Base-by-base conservation (phyloP, 2,797 vertebrate species). In the Pseudochaenichthys georgianus region DNA sequence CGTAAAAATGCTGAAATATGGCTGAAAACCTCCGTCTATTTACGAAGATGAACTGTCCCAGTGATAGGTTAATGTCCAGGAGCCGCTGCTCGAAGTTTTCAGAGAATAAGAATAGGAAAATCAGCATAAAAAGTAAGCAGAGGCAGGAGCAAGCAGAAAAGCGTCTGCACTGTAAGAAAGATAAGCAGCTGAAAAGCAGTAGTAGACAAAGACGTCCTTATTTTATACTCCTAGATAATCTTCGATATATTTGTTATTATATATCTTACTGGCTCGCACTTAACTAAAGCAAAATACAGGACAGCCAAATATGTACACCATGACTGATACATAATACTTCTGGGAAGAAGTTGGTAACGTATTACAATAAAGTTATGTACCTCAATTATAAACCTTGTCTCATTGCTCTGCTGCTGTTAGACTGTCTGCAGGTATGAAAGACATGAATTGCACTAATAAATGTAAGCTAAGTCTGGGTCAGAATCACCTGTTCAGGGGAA, bases 321-420 rank as follows among this genome's bases (percentile, higher is more conserved):
- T 31, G 34, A 38, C 34, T 43, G 21, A 43, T 19, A 31, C 12
- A 64, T 23, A 28, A 15, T 23, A 15, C 15, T 3, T 41, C 55
- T n/a, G 43, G 45, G 11, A 10, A 15, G 11, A 10, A n/a, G 38
- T 11, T 28, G 38, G 13, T 50, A n/a, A 28, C 0, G 2, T 50
- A n/a, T 58, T 38, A 55, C 15, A 19, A n/a, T 34, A 1, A 4
- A 47, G 23, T 8, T 59, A 13, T 45, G 12, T 45, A 9, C 52
- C 53, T 12, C 23, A 65, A 10, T 23, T 64, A 2, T 7, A 45
- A 38, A 64, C 54, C 54, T 7, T 12, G 31, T 45, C 55, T 41
- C 13, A n/a, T 3, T 48, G 10, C 48, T 68, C n/a, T 41, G 28
- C 43, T 75, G 72, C 4, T 53, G 42, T 38, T 55, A 57, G 38